A percentile compares a stretch with the other conserved stretches of the same genome.
phyloP scores from a whole-genome alignment of 1,140 invertebrate species.

The Drosophila littoralis region DNA sequence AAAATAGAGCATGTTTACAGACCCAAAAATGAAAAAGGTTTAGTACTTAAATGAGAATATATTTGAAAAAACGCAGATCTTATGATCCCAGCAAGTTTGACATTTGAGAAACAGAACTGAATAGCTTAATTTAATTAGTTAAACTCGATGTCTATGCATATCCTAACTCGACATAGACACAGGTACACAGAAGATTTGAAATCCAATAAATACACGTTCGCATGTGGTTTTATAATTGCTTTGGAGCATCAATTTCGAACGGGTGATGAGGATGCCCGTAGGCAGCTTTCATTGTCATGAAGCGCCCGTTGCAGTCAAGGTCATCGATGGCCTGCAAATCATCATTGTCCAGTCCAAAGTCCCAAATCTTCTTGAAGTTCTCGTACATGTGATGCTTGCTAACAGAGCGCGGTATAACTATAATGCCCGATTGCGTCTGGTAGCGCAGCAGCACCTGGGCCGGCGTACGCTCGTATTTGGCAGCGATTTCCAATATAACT shows the following conservation, averaged over 20 bases:
- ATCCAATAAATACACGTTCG: not conserved
- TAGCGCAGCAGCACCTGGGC: constrained; percentile 90
- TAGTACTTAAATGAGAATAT: not conserved
- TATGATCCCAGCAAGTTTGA: not conserved
- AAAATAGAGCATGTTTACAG: not conserved
- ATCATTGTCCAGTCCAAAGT: constrained; percentile 88
- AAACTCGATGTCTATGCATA: not conserved
- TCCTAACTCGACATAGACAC: not conserved
- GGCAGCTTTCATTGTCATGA: constrained; percentile 75
- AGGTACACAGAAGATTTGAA: constrained; percentile 11
- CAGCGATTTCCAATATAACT: constrained; percentile 86
- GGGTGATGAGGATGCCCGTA: constrained; percentile 74
- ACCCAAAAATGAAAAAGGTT: not conserved
- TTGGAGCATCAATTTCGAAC: constrained; percentile 31
- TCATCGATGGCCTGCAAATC: constrained; percentile 87
- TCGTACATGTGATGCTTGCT: constrained; percentile 88
- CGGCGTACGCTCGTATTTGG: constrained; percentile 88
- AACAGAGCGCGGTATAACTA: constrained; percentile 91
- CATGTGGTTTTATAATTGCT: not conserved
- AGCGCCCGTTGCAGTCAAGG: constrained; percentile 85
- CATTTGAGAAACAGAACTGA: constrained; percentile 2
- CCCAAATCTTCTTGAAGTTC: constrained; percentile 90
- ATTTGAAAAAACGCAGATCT: not conserved
- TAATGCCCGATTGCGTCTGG: constrained; percentile 87
- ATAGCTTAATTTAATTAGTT: not conserved